These are phyloP conservation scores for Dryococelus australis DNA, from an alignment of 2,888 invertebrate genomes.

Conservation along the genomic window DNA sequence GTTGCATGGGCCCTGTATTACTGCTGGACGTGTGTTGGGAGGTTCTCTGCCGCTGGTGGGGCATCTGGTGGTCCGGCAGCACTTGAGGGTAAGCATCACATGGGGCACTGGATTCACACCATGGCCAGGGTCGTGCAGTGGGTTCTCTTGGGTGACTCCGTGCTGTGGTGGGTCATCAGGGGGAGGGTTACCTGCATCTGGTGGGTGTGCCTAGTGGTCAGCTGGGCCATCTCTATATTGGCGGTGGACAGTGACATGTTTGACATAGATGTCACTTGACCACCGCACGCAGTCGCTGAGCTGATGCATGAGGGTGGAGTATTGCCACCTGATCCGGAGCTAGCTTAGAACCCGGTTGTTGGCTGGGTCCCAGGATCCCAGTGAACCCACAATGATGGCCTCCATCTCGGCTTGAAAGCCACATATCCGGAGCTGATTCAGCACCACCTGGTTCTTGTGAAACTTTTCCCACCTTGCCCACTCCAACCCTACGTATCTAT, in stretches of 20 bases:
- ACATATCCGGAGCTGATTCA: slow-evolving; percentile 40
- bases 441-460: slow-evolving; percentile 48
- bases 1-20: no score
- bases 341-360: slow-evolving; percentile 49
- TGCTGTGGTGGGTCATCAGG: no score
- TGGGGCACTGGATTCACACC: no score
- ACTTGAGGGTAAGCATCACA: no score
- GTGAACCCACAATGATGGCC: slow-evolving; percentile 52
- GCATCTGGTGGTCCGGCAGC: no score
- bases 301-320: slow-evolving; percentile 49
- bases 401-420: slow-evolving; percentile 45
- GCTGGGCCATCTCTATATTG: no score
- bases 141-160: no score
- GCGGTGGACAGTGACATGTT: slow-evolving; percentile 51
- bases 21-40: no score
- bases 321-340: slow-evolving; percentile 43
- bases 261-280: slow-evolving; percentile 54
- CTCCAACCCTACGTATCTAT: slow-evolving; percentile 47
- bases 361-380: slow-evolving; percentile 52
- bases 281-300: slow-evolving; percentile 51
- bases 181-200: no score
- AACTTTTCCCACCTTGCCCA: slow-evolving; percentile 49
- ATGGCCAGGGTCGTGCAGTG: no score
- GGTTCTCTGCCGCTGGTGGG: no score
- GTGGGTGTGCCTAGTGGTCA: no score